Evolutionary conservation across 2,888 invertebrate genomes (phyloP), one percentile per base, ranked within the genome.

Genomic region (Caprella mutica): DNA sequence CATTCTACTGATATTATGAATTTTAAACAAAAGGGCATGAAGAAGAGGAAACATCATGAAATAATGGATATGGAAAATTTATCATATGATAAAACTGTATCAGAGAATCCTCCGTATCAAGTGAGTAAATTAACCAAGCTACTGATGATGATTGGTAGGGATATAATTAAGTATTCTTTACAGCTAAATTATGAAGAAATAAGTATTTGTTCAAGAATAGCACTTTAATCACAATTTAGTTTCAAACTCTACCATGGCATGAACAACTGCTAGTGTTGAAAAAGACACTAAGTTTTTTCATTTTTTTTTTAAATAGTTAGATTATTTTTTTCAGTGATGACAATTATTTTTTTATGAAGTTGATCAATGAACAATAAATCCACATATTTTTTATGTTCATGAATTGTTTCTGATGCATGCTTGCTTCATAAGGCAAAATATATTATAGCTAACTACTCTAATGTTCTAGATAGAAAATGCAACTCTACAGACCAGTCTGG

Each of bases 401-500:
- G 17, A 17, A 38, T 38, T 4, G 17, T 19, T 38, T 38, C n/a
- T 38, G 2, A 38, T 17, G 19, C 38, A 38, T 17, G 4, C 38
- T 38, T n/a, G 3, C n/a, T 38, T 17, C n/a, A 17, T n/a, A 4
- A n/a, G 4, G 4, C n/a, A 38, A 38, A 38, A 17, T 38, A 38
- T 2, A 38, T 38, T 38, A 17, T 38, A 3, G 43, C 21, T 43
- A n/a, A 21, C 3, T 21, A 43, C 23, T 21, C 5, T 19, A 43
- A 2, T 43, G 23, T 14, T 43, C 5, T 43, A 26, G 21, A 29
- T 35, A 24, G 38, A 38, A 39, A 59, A 63, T 29, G 53, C 54
- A 4, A 52, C 56, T 1, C 52, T 64, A 2, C 59, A 58, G 3
- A 43, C 39, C 26, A 42, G 60, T 3, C 35, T 64, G 35, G 64